Base-by-base conservation (phyloP, 2,888 invertebrate genomes). In the Agrochola litura region DNA sequence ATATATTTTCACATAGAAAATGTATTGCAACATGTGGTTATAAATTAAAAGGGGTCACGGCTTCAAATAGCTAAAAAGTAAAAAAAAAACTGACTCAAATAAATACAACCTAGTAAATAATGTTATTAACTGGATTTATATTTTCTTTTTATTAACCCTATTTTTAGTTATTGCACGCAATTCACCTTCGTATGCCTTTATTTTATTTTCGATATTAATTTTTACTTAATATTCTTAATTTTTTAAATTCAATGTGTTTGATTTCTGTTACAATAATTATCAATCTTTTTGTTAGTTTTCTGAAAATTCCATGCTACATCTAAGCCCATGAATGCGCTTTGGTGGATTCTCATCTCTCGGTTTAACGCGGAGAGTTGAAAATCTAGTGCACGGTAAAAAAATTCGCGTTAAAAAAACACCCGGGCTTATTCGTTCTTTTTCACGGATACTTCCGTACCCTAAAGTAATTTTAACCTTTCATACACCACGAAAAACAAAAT, bases 101-200 rank as follows among this genome's bases (percentile, higher is more conserved):
- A 60, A 19, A 19, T 19, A 52, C 19, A 52, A 8, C 52, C 52
- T 19, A 0, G 16, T 61, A 56, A 56, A 73, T 60, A 68, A 58
- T 69, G 56, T 84, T 37, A 60, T 58, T 82, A 85, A 85, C 68
- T 65, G 14, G 73, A 54, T 58, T 58, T 66, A 56, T 69, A 69
- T 61, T 63, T 63, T 69, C 54, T n/a, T 70, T 73, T 74, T 86
- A 86, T 74, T 86, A 86, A 86, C 74, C 69, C 22, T 79, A 79
- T 71, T 67, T 71, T 64, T 68, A 30, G 41, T 70, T 83, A 71
- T 73, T 85, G 89, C 87, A 88, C 83, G 89, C 83, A 75, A 41
- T 73, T 76, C 61, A 83, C 82, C 30, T 61, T 72, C 4, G 70
- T 77, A 81, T 74, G 83, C 83, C 68, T 74, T n/a, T 73, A 54